Base-by-base conservation (phyloP, 1,140 invertebrate genomes). In the Dolichoris vasculosae region DNA sequence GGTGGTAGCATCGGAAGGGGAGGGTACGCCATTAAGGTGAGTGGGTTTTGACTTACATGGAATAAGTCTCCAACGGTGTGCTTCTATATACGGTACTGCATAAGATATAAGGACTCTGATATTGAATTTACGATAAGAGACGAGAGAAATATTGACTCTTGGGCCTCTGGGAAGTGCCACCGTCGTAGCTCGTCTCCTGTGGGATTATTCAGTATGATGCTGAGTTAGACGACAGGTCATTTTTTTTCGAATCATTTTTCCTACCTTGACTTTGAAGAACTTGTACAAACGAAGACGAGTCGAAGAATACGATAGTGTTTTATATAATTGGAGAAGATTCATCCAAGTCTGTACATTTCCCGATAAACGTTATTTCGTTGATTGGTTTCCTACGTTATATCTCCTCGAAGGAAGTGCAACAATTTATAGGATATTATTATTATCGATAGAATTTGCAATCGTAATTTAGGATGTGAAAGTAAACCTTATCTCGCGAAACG, bases 1-100 rank as follows among this genome's bases (percentile, higher is more conserved):
- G 4, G 51, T 26, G 30, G 82, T 9, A 23, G 8, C 32, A 46
- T 20, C 0, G 1, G 30, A 0, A 23, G 40, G 59, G 88, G 81
- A 86, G 88, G 88, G 87, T 88, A 79, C 83, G 88, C 91, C 91
- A 91, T 92, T 92, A 86, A 91, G 89, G 89, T 92, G 90, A 92
- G 91, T 91, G 91, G 90, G 87, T 92, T 92, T 91, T 92, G 91
- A 92, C 91, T 92, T 92, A 91, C 90, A 89, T 35, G 85, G 55
- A 86, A 86, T 86, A 86, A 86, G 85, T 86, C 85, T 83, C 86
- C 88, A 82, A 86, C 90, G 89, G 90, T 90, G 89, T 91, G 91
- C 91, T 89, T 90, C 89, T 89, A 90, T 91, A 91, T 90, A 91
- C 88, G 40, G 80, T n/a, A 86, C 82, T 89, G 90, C 90, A 92